Evolutionary conservation across 2,888 invertebrate species (phyloP), one percentile per base, ranked within the genome.

Genomic region (Gryllus longicercus): DNA sequence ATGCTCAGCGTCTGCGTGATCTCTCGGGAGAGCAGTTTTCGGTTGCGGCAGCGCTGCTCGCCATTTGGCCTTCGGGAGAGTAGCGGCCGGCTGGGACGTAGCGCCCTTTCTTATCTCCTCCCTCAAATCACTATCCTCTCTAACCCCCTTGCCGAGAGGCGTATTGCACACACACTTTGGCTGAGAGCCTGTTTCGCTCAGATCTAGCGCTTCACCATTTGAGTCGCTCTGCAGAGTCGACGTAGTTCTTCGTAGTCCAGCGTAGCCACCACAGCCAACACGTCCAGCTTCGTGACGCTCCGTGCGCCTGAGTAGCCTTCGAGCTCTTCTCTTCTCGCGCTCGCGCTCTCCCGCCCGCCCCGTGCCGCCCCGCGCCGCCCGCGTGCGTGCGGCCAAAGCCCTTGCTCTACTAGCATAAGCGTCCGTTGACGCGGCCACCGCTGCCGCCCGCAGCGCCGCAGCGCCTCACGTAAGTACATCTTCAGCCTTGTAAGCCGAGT

Each of bases 131-230:
- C 38, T 38, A 38, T 38, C 38, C 38, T 38, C 38, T 38, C 38
- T 38, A 38, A 38, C 38, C 38, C 3, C 38, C 38, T 8, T 38
- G 38, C 38, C 38, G 38, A 38, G 38, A 38, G 38, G 38, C 38
- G 38, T 38, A 8, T 38, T 38, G 38, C 38, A 38, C 38, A 38
- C 38, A 38, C 38, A 38, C 38, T 8, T 14, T 63, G 63, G 63
- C 63, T 63, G 63, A 63, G 63, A 63, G 16, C n/a, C 14, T 18
- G 63, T 63, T 63, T 63, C 63, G 63, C 63, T 63, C 63, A 63
- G 63, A 63, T 63, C 63, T 63, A 63, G 63, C 63, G 63, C 63
- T 63, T 38, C 63, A 63, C n/a, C 63, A 63, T 63, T 63, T 63
- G 63, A 63, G 63, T 63, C 63, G 63, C 63, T 63, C 63, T 18